phyloP scores from a whole-genome alignment of 2,888 invertebrate species.

The Rhodophaea formosa region DNA sequence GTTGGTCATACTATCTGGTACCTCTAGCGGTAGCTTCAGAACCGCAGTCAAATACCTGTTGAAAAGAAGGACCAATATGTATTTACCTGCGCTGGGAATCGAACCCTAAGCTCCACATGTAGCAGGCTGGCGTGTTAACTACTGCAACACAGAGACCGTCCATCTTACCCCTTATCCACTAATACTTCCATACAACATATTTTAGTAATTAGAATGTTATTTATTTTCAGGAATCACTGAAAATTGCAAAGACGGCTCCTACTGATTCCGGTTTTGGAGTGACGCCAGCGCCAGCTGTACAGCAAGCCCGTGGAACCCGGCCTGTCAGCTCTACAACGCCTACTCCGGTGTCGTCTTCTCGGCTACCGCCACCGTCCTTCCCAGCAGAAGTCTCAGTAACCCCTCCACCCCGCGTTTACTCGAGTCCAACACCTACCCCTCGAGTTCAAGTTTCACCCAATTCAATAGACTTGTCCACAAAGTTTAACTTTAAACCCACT shows the following conservation, averaged over 20 bases:
- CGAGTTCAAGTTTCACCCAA: conserved; percentile 72
- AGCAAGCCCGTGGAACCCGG: conserved; percentile 52
- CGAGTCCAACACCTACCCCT: conserved; percentile 58
- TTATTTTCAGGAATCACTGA: conserved; percentile 83
- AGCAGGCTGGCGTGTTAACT: too few relatives aligned
- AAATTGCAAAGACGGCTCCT: conserved; percentile 86
- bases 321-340: conserved; percentile 57
- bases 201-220: neutral
- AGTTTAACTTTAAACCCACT: conserved; percentile 66
- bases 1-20: too few relatives aligned
- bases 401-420: conserved; percentile 52
- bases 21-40: too few relatives aligned
- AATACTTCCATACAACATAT: too few relatives aligned
- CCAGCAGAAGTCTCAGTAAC: conserved; percentile 57
- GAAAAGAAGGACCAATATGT: too few relatives aligned
- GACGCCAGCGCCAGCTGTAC: conserved; percentile 68
- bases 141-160: too few relatives aligned
- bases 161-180: too few relatives aligned
- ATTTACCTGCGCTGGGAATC: too few relatives aligned
- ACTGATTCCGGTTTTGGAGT: conserved; percentile 84
- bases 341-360: conserved; percentile 45
- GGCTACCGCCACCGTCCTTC: conserved; percentile 49
- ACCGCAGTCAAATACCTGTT: too few relatives aligned
- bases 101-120: too few relatives aligned
- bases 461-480: conserved; percentile 67